These are phyloP conservation scores for Tachystola acroxantha DNA, from an alignment of 2,888 invertebrate species.

Conservation along the genomic window DNA sequence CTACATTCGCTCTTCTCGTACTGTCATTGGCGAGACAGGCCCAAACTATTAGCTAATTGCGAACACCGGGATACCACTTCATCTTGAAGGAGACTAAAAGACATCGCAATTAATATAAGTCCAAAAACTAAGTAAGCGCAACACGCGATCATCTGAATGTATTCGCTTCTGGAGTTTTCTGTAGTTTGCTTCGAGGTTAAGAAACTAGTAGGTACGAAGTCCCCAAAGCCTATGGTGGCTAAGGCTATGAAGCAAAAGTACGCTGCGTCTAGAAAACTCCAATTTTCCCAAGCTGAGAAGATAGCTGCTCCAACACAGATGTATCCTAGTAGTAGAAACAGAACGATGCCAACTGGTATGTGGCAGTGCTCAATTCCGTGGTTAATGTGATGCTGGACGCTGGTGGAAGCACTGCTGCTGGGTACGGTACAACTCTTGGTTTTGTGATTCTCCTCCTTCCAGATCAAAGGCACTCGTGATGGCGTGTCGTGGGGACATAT, in stretches of 20 bases:
- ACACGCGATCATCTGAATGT: constrained; percentile 87
- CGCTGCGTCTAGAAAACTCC: constrained; percentile 88
- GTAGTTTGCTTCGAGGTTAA: constrained; percentile 59
- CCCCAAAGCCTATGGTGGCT: constrained; percentile 90
- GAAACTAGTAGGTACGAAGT: constrained; percentile 82
- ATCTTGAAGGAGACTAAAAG: constrained; percentile 89
- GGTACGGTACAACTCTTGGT: constrained; percentile 54
- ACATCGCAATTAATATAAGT: constrained; percentile 89
- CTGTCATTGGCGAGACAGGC: constrained; percentile 80
- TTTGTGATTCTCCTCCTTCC: constrained; percentile 71
- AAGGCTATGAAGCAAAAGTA: constrained; percentile 92
- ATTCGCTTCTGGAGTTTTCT: constrained; percentile 71
- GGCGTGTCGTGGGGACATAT: constrained; percentile 84
- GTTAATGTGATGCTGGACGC: constrained; percentile 48
- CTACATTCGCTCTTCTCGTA: constrained; percentile 73
- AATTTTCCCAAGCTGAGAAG: constrained; percentile 89
- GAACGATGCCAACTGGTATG: constrained; percentile 73
- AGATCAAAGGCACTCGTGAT: constrained; percentile 86
- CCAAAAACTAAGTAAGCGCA: constrained; percentile 89
- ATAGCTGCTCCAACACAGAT: constrained; percentile 86
- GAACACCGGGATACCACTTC: constrained; percentile 86
- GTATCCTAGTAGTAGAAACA: constrained; percentile 84
- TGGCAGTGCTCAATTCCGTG: constrained; percentile 59
- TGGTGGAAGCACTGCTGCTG: constrained; percentile 54
- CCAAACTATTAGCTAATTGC: constrained; percentile 83